A percentile compares a stretch with the other conserved stretches of the same genome.
Evolutionary conservation across 2,888 invertebrate genomes (phyloP).

Genomic region (Volucella inflata): DNA sequence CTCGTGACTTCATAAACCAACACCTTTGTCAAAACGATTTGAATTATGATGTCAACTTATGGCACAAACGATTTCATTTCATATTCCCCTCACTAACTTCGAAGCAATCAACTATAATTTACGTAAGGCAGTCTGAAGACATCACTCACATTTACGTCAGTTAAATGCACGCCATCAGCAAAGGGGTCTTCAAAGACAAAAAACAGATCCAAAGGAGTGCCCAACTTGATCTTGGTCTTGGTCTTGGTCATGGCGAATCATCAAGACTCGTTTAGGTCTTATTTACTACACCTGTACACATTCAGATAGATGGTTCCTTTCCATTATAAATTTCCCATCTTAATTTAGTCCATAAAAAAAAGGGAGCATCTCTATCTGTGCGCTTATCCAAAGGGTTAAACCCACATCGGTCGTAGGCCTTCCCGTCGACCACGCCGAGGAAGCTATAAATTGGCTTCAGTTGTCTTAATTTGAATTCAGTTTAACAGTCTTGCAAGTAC

Average conservation of each 20-base stretch:
- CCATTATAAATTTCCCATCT: slow-evolving; percentile 65
- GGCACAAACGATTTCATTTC: no score
- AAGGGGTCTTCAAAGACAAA: slow-evolving; percentile 12
- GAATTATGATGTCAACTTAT: no score
- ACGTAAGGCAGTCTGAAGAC: no score
- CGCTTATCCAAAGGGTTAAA: slow-evolving; percentile 39
- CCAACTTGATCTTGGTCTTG: slow-evolving; percentile 12
- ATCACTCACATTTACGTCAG: no score
- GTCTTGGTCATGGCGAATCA: slow-evolving; percentile 11
- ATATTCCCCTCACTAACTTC: no score
- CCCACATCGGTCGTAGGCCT: background rate
- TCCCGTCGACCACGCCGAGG: slow-evolving; percentile 14
- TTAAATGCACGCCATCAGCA: no score
- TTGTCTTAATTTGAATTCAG: slow-evolving; percentile 67
- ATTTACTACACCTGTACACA: slow-evolving; percentile 46
- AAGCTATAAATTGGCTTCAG: slow-evolving; percentile 66
- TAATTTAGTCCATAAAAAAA: slow-evolving; percentile 63
- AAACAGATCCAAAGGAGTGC: background rate
- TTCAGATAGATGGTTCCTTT: slow-evolving; percentile 29
- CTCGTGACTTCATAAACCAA: no score
- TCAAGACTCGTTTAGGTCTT: slow-evolving; percentile 7
- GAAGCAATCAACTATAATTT: no score
- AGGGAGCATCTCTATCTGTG: slow-evolving; percentile 4
- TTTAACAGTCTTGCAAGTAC: slow-evolving; percentile 44
- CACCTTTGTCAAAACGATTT: no score